Evolutionary conservation across 2,113 vertebrate species (phyloP), one percentile per base, ranked within the genome.

Genomic region (Seriola rivoliana): DNA sequence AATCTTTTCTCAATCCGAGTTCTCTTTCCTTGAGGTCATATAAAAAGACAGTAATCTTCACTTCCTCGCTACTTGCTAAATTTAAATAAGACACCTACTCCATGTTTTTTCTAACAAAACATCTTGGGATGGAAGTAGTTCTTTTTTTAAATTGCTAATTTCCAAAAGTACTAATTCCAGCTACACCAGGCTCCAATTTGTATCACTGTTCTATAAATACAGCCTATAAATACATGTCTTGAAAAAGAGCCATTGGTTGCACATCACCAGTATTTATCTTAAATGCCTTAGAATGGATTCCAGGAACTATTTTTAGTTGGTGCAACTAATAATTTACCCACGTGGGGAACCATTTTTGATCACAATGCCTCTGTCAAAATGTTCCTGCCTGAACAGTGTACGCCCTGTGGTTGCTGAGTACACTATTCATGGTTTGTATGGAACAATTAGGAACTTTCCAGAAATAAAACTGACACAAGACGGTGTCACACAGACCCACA

Each of bases 341-440:
- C 16, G 8, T 8, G 0, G 71, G 62, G 63, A 75, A 13, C 71
- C 70, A 78, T 74, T 80, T 72, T 80, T 42, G 11, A 71, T 75
- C 71, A 82, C 82, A 86, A 64, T 76, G 74, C 46, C 29, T 58
- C 70, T 75, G 66, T 57, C 73, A 80, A 88, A 88, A 89, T 69
- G 82, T 77, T 75, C 71, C 58, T 66, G 46, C 19, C 57, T 64
- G 57, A 71, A 46, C 55, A 46, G 57, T 50, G 32, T 73, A 67
- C 34, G 17, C 71, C 77, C 69, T 64, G 13, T 60, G 32, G 52
- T 65, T 71, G 44, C 55, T 79, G 55, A 79, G 59, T 8, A 71
- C 5, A 4, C 71, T 85, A 89, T 86, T 91, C 69, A 38, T 57
- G 81, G 71, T 75, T 75, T 83, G 34, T 17, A 64, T 80, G 19